phyloP scores from a whole-genome alignment of 2,888 invertebrate genomes.

The Theretra japonica region DNA sequence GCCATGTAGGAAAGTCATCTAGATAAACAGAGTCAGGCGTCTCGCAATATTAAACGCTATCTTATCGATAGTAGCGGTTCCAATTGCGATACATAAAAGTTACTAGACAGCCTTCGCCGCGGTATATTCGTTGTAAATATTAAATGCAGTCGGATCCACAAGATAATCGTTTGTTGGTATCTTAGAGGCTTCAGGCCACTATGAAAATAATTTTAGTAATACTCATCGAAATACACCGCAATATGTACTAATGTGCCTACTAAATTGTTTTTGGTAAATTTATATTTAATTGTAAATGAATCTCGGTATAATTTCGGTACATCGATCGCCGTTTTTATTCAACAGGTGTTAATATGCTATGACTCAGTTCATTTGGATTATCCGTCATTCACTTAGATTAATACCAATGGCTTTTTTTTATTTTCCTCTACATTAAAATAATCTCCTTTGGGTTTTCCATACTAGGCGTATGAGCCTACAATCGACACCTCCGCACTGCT shows the following conservation, averaged over 20 bases:
- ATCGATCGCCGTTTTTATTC: too few relatives aligned
- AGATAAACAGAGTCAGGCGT: conserved; percentile 3
- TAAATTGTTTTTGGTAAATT: too few relatives aligned
- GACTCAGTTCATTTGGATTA: too few relatives aligned
- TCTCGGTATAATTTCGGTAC: too few relatives aligned
- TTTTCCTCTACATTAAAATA: too few relatives aligned
- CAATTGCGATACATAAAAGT: conserved; percentile 18
- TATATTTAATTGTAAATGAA: too few relatives aligned
- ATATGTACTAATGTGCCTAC: too few relatives aligned
- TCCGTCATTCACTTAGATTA: too few relatives aligned
- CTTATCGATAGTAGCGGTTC: conserved; percentile 16
- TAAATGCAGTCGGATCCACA: neutral
- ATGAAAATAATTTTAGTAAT: neutral
- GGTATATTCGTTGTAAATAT: neutral
- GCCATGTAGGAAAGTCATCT: conserved; percentile 23
- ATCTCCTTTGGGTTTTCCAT: too few relatives aligned
- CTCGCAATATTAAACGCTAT: conserved; percentile 9
- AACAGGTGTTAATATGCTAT: too few relatives aligned
- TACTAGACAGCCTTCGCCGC: conserved; percentile 16
- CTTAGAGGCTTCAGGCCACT: neutral
- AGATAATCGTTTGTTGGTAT: neutral
- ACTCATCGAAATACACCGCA: neutral
- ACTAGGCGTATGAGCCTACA: neutral
- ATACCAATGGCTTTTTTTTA: too few relatives aligned
- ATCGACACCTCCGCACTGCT: neutral